Evolutionary conservation across 2,113 vertebrate species (phyloP), one percentile per base, ranked within the genome.

Genomic region (Spheniscus mendiculus): DNA sequence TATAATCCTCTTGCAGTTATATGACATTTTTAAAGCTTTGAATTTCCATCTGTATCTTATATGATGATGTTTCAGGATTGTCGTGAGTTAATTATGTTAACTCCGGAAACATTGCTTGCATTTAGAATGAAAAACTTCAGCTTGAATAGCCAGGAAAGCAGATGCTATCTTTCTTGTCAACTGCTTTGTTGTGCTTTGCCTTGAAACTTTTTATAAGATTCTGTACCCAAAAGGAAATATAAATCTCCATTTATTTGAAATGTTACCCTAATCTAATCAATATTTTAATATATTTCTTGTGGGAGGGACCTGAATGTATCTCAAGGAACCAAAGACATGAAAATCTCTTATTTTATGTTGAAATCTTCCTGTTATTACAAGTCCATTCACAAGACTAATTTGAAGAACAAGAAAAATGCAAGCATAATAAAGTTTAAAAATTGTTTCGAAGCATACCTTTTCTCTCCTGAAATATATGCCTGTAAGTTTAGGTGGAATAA

Each of bases 121-220:
- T 98, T 98, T 98, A 98, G 98, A 98, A 98, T 98, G 97, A 98
- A 98, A 98, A 99, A 98, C 98, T 98, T 98, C 97, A 98, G 98
- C 98, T 97, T 98, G 97, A 98, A 98, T 98, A 98, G 94, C 95
- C 98, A 98, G 97, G 97, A 98, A 98, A 98, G 96, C 98, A 99
- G 98, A 98, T 98, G 98, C 97, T 98, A 97, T 98, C 97, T 98
- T 98, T 98, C 98, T 98, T 98, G 98, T 98, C 98, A 98, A 97
- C 97, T 97, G 97, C 97, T 98, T 98, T 98, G 98, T 98, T 98
- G 96, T 98, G 87, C 42, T 56, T 93, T 97, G 97, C 95, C 97
- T 98, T 97, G 95, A 98, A 98, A 98, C 97, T 98, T 98, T 98
- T 97, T 91, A 29, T 96, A 97, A 97, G 96, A 98, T 97, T 98